Evolutionary conservation across 2,888 invertebrate species (phyloP), one percentile per base, ranked within the genome.

Genomic region (Melitaea athalia): DNA sequence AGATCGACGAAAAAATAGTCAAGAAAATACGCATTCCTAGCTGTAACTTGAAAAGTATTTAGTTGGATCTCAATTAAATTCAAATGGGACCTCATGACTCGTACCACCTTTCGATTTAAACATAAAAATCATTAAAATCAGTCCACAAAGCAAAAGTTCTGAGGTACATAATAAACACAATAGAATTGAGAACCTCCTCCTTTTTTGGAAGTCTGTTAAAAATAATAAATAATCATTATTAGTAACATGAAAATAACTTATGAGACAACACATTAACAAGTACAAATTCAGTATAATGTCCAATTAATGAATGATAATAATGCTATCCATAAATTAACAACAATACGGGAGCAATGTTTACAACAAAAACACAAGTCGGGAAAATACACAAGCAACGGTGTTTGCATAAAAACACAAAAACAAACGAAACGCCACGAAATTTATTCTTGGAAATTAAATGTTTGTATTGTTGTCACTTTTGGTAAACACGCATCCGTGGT

Each of bases 321-420:
- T 55, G 47, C 63, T 47, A 50, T 61, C 33, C 53, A 64, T 64
- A 55, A 50, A 68, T 64, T 49, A 49, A 38, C 31, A 31, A 17
- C 31, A 38, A 38, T 47, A 47, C n/a, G 49, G 42, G 15, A 15
- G 31, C 47, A 1, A 33, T 61, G 60, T 68, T 64, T 68, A 53
- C 52, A 52, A 17, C 31, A 59, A 55, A 47, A 68, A 57, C 53
- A 64, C 53, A 33, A 55, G 31, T 33, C 53, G 6, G 43, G 38
- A 45, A 42, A 14, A 33, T 38, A 10, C 47, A 60, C 8, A 52
- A 64, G 60, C 47, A 49, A 42, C 31, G 6, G 24, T 43, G 65
- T 69, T 69, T 65, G 63, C 69, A 66, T 69, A 66, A 69, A 65
- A 63, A 69, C 62, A 69, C 62, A 52, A 60, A 62, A 52, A 45